phyloP scores from a whole-genome alignment of 2,888 invertebrate genomes.

The Oxystoma pomonae region DNA sequence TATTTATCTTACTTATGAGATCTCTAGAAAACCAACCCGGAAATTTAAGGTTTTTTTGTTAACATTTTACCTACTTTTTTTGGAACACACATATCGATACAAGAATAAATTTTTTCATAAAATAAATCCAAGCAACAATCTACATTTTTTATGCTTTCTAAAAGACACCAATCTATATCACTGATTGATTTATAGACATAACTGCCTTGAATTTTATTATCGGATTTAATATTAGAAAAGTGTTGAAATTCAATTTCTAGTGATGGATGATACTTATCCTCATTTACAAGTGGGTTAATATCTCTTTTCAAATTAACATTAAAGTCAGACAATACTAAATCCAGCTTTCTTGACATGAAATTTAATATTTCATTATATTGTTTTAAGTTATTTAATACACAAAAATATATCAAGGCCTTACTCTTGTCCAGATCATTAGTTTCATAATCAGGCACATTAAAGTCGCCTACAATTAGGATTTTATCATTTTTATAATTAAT shows the following conservation, averaged over 20 bases:
- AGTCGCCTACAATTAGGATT: constrained; percentile 1
- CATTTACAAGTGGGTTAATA: not conserved
- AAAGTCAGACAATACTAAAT: constrained; percentile 5
- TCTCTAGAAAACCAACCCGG: too few relatives aligned
- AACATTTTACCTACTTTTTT: too few relatives aligned
- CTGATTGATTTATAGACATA: not conserved
- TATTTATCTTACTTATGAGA: too few relatives aligned
- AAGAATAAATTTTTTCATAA: too few relatives aligned
- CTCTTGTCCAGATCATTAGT: not conserved
- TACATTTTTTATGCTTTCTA: not conserved
- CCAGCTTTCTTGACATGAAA: constrained; percentile 3
- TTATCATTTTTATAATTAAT: not conserved
- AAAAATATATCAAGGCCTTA: constrained; percentile 3
- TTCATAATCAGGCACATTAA: constrained; percentile 3
- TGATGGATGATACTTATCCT: too few relatives aligned
- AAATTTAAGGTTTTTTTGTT: too few relatives aligned
- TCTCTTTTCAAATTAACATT: not conserved
- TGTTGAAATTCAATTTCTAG: not conserved
- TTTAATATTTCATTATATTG: not conserved
- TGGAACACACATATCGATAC: too few relatives aligned
- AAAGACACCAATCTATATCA: not conserved
- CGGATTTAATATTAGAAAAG: not conserved
- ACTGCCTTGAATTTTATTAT: not conserved
- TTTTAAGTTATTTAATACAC: constrained; percentile 3
- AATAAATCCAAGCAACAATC: constrained; percentile 1